Evolutionary conservation across 2,113 vertebrate genomes (phyloP), one percentile per base, ranked within the genome.

Genomic region (Ophiodon elongatus): DNA sequence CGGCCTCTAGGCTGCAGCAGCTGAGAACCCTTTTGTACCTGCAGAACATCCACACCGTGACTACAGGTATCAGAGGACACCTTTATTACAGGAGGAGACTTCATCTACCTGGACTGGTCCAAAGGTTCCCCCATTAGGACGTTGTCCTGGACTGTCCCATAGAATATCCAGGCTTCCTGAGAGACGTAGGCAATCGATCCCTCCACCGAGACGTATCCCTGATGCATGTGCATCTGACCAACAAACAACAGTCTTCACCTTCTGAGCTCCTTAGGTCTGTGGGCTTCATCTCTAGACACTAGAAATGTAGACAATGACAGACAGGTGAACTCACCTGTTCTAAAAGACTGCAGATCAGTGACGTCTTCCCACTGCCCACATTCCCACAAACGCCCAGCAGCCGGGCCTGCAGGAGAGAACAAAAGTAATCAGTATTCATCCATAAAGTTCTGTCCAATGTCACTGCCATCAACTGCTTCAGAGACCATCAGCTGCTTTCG

Each of bases 141-240:
- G 62, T 96, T 96, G 75, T 96, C 94, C 63, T 82, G 87, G 45
- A 96, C 87, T 2, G 78, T 95, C 57, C 95, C 95, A 1, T 96
- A 94, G 64, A 96, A 96, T 68, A 97, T 96, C 95, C 96, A 96
- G 0, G 95, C 94, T 86, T 96, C 95, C 78, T 96, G 96, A 31
- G 96, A 95, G 17, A 94, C 94, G 1, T 95, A 96, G n/a, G 96
- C 95, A 63, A 95, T 78, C 0, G 92, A 89, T 29, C 96, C 95
- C 1, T 79, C 87, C 66, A 94, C 83, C 0, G 86, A 89, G 25
- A 96, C 92, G 0, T 60, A 86, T 0, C 96, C 96, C 47, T 81
- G 77, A 19, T 84, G 83, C 13, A 96, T 80, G 68, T 93, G 85
- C 95, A 96, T 94, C 96, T 96, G 77, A 60, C 25, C 4, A 1